Conservation (phyloP, 2,113 vertebrate genomes). For the Orientallactaga bullata region DNA sequence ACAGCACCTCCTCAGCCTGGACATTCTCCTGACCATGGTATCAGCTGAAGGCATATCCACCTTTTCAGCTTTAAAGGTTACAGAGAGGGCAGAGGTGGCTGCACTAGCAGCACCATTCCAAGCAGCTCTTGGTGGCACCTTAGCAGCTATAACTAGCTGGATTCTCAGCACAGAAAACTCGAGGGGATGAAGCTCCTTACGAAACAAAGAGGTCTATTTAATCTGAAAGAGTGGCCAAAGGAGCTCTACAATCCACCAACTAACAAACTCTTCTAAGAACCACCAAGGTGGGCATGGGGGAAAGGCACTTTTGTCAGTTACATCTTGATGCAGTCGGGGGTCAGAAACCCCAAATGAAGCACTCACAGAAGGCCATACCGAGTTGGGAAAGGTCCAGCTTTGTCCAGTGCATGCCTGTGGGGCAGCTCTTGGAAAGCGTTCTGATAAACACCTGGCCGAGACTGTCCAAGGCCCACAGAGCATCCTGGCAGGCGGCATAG, state of each 20-base stretch:
- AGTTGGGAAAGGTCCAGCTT: conserved; percentile 96
- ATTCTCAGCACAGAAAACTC: too few species aligned
- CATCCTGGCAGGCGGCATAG: conserved; percentile 94
- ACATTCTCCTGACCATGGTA: too few species aligned
- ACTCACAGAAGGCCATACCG: conserved; percentile 86
- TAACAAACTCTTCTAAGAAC: accelerated
- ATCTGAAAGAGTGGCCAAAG: accelerated
- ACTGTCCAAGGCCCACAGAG: conserved; percentile 95
- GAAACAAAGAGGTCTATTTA: background rate
- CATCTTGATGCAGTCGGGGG: accelerated
- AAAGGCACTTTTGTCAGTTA: accelerated
- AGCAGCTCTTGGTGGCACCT: too few species aligned
- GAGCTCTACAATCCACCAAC: too few species aligned
- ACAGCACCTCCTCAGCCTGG: too few species aligned
- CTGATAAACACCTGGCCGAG: conserved; percentile 93
- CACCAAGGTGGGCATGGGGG: background rate
- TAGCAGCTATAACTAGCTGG: too few species aligned
- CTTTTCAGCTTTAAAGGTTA: too few species aligned
- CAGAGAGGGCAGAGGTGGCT: too few species aligned
- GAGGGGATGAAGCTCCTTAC: too few species aligned
- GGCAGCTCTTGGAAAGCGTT: conserved; percentile 93
- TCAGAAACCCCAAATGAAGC: accelerated
- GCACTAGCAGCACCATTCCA: too few species aligned
- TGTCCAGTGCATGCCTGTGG: conserved; percentile 95
- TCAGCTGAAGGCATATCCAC: too few species aligned